Conservation (phyloP, 1,140 invertebrate genomes). For the Scaptomyza hsui region DNA sequence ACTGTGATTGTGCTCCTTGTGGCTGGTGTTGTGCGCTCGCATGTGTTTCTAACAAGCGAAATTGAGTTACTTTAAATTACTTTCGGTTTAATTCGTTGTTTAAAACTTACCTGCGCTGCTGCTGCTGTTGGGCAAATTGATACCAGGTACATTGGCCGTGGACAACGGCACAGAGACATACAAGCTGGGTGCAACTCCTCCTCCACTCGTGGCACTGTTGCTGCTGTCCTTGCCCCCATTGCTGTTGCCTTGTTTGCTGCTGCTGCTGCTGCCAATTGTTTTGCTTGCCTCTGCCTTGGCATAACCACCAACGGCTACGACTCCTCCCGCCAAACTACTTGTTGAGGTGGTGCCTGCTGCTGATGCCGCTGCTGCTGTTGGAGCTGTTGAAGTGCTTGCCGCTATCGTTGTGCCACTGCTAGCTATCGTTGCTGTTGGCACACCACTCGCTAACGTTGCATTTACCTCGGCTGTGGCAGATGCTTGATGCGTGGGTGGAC, state of each 20-base stretch:
- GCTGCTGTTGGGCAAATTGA: constrained; percentile 72
- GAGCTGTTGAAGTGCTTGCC: constrained; percentile 5
- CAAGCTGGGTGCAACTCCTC: constrained; percentile 67
- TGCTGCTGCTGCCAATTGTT: constrained; percentile 41
- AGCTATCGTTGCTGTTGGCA: constrained; percentile 60
- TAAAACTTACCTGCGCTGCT: constrained; percentile 45
- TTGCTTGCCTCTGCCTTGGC: constrained; percentile 53
- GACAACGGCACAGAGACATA: constrained; percentile 83
- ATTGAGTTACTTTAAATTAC: too few relatives aligned
- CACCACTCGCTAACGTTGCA: constrained; percentile 46
- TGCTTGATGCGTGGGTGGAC: constrained; percentile 78
- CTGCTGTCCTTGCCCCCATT: constrained; percentile 39
- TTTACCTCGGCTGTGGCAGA: constrained; percentile 74
- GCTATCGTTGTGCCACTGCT: constrained; percentile 44
- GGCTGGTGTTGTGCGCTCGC: constrained; percentile 30
- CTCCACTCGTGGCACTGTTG: constrained; percentile 11
- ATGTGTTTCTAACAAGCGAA: constrained; percentile 38
- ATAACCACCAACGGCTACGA: constrained; percentile 28
- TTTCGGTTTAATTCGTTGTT: not conserved
- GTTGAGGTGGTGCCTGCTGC: constrained; percentile 37
- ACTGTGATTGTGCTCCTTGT: constrained; percentile 12
- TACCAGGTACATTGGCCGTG: constrained; percentile 83
- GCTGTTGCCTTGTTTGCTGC: constrained; percentile 49
- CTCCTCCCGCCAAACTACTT: constrained; percentile 25
- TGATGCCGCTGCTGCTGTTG: constrained; percentile 21